phyloP scores from a whole-genome alignment of 1,140 invertebrate species.

The Danaus plexippus region DNA sequence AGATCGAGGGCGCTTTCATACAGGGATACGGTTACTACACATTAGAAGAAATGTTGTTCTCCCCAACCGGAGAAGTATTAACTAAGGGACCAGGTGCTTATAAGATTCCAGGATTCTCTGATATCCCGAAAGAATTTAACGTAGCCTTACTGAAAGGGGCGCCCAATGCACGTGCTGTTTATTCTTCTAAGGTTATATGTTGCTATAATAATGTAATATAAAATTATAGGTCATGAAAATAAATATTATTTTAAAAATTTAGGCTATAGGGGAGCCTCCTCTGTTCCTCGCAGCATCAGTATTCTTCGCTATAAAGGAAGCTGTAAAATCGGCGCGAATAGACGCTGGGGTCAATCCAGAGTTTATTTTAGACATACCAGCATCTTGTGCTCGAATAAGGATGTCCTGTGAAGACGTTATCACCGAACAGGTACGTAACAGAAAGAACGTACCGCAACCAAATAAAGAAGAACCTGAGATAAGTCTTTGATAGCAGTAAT shows the following conservation, averaged over 20 bases:
- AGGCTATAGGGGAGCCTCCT: slow-evolving; percentile 80
- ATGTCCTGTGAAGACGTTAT: slow-evolving; percentile 79
- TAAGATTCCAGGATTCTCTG: slow-evolving; percentile 75
- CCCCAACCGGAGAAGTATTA: slow-evolving; percentile 72
- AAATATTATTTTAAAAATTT: slow-evolving; percentile 17
- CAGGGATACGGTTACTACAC: slow-evolving; percentile 79
- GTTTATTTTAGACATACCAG: slow-evolving; percentile 75
- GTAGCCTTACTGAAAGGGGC: slow-evolving; percentile 76
- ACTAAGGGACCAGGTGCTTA: slow-evolving; percentile 77
- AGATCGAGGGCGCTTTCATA: slow-evolving; percentile 80
- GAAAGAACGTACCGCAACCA: too few relatives aligned
- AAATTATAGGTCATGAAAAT: background rate
- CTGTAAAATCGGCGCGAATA: slow-evolving; percentile 49
- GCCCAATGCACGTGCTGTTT: slow-evolving; percentile 76
- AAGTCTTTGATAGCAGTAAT: too few relatives aligned
- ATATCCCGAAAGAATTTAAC: slow-evolving; percentile 76
- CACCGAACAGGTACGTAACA: slow-evolving; percentile 65
- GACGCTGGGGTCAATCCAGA: slow-evolving; percentile 46
- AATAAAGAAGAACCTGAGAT: too few relatives aligned
- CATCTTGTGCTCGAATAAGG: slow-evolving; percentile 77
- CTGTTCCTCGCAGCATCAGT: slow-evolving; percentile 76
- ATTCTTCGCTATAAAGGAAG: slow-evolving; percentile 76
- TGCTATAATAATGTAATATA: background rate
- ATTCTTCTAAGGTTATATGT: slow-evolving; percentile 76
- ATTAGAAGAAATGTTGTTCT: slow-evolving; percentile 76